These are phyloP conservation scores for Oophaga sylvatica DNA, from an alignment of 2,797 vertebrate species.

Conservation along the genomic window DNA sequence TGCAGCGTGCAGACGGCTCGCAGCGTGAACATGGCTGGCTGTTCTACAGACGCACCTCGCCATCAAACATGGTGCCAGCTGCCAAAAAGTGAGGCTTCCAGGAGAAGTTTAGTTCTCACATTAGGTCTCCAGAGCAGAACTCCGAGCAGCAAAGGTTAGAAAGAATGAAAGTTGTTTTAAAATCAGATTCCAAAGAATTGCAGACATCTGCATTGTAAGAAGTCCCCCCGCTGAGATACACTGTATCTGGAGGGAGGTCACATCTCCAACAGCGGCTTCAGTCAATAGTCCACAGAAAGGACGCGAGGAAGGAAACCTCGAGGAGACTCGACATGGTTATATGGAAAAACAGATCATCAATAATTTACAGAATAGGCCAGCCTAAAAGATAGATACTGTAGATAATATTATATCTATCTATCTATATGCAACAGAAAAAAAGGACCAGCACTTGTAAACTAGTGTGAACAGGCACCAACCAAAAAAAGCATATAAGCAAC, in stretches of 20 bases:
- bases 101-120: not conserved
- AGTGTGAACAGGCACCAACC: too few species aligned
- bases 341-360: too few species aligned
- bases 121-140: slow-evolving; percentile 1
- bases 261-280: too few species aligned
- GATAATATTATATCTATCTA: too few species aligned
- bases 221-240: not conserved
- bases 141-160: not conserved
- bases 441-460: too few species aligned
- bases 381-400: too few species aligned
- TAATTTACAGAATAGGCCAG: too few species aligned
- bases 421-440: too few species aligned
- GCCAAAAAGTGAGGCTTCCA: slow-evolving; percentile 11
- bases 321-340: too few species aligned
- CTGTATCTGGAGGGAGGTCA: not conserved
- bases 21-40: slow-evolving; percentile 23
- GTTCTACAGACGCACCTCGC: slow-evolving; percentile 4
- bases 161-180: slow-evolving; percentile 19
- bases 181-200: slow-evolving; percentile 19
- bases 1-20: slow-evolving; percentile 32
- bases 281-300: too few species aligned
- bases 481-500: too few species aligned
- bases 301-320: too few species aligned
- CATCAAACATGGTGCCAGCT: not conserved
- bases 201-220: not conserved